Conservation (phyloP, 2,797 vertebrate species). For the Heliangelus exortis region DNA sequence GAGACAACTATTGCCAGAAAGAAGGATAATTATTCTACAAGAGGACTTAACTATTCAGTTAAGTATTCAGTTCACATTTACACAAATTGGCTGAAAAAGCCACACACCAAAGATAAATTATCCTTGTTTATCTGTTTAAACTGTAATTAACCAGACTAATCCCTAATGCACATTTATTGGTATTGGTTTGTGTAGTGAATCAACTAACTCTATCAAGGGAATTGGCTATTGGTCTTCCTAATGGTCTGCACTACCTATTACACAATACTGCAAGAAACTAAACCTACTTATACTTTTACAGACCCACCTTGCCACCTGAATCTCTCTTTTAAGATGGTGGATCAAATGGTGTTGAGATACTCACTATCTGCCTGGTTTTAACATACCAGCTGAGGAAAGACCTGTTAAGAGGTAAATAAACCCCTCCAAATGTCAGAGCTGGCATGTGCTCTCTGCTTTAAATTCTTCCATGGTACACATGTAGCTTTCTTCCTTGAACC, state of each 20-base stretch:
- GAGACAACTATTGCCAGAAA: constrained; percentile 38
- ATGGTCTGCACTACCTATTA: background rate
- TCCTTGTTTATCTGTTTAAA: background rate
- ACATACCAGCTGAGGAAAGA: background rate
- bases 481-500: background rate
- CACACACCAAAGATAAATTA: background rate
- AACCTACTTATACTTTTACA: background rate
- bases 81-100: background rate
- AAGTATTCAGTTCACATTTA: background rate
- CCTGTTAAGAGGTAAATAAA: background rate
- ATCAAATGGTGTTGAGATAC: background rate
- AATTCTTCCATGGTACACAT: background rate
- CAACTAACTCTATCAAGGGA: background rate
- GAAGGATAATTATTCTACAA: constrained; percentile 12
- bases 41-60: background rate
- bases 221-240: background rate
- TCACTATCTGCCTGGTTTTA: background rate
- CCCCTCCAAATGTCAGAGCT: background rate
- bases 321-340: background rate
- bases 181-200: background rate
- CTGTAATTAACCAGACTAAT: background rate
- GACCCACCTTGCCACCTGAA: background rate
- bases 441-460: background rate
- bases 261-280: background rate
- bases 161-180: background rate